Base-by-base conservation (phyloP, 2,888 invertebrate species). In the Isotomurus palustris region DNA sequence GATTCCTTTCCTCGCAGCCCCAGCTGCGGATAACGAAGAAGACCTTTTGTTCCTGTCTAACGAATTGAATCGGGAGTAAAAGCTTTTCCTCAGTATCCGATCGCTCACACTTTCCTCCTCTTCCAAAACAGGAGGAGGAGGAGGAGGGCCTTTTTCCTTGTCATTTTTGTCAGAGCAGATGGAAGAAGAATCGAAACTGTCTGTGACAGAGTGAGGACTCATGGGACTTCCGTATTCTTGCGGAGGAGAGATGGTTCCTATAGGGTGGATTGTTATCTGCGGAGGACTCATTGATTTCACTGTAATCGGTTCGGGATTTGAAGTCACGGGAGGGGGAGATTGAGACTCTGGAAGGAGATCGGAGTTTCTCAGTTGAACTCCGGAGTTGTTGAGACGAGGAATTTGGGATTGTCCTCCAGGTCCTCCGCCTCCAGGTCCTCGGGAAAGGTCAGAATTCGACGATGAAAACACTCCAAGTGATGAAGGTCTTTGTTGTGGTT, bases 1-100 rank as follows among this genome's bases (percentile, higher is more conserved):
- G 5, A 50, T 3, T n/a, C 36, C 36, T 38, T 35, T 36, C 21
- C 50, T 53, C 12, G 49, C 54, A 2, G 53, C 53, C 32, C 36
- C 44, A 1, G 62, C 53, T 2, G 55, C 38, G 17, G 48, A 48
- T 4, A 51, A 27, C 17, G 51, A 27, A 5, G 48, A 32, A 17
- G 22, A 56, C 24, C 53, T 38, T 47, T 53, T 47, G 72, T 84
- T 85, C 64, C 86, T 80, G 71, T 87, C 87, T 73, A 87, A 84
- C 73, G 91, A 89, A 74, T 92, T 91, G 74, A 92, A 92, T 68
- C 91, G 80, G 14, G 87, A 84, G 73, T 91, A 92, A 76, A 90
- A 92, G 74, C 91, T 91, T 74, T 91, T 90, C 29, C 92, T 81
- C 69, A 88, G 81, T 71, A 92, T 92, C 71, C 92, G 81, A 72